Base-by-base conservation (phyloP, 1,140 invertebrate species). In the Papilio aristodemus region DNA sequence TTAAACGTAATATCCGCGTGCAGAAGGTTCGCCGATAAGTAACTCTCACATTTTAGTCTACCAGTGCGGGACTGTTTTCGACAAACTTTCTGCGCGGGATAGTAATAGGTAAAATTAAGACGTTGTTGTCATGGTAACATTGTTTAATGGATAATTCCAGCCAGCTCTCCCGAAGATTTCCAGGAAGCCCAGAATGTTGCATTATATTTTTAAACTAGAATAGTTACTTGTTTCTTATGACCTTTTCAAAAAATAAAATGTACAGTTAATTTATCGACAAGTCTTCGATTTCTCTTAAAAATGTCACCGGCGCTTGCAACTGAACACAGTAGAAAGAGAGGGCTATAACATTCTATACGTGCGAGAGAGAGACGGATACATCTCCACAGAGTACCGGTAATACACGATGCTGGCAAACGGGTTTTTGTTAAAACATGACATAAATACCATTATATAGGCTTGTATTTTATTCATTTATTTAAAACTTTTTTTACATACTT, bases 351-450 rank as follows among this genome's bases (percentile, higher is more conserved):
- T 9, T 10, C 17, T 14, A 50, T 50, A 22, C 4, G 46, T 50
- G 46, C 10, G 46, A 50, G 9, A 50, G 46, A 22, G 46, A 50
- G 7, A 6, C 27, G 27, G 9, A 46, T 9, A 46, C 14, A 46
- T 46, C 3, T 50, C 2, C 10, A 50, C 22, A 32, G 6, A 0
- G 17, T 50, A 50, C 46, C 46, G 17, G 46, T 50, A 50, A 50
- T 11, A 50, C 46, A 50, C 46, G 4, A 2, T 32, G 1, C 19
- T 50, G 19, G 11, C 9, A 50, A 50, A 50, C 46, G 8, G 46
- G 46, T 50, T 50, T 50, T 22, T 46, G 17, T 10, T 22, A 22
- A 50, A 50, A 50, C 46, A 19, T 50, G 46, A 50, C 46, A 37
- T 37, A 25, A 46, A 46, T 50, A 50, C 19, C 17, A 43, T 43